These are phyloP conservation scores for Acanthoscelides obtectus DNA, from an alignment of 2,888 invertebrate species.

Conservation along the genomic window DNA sequence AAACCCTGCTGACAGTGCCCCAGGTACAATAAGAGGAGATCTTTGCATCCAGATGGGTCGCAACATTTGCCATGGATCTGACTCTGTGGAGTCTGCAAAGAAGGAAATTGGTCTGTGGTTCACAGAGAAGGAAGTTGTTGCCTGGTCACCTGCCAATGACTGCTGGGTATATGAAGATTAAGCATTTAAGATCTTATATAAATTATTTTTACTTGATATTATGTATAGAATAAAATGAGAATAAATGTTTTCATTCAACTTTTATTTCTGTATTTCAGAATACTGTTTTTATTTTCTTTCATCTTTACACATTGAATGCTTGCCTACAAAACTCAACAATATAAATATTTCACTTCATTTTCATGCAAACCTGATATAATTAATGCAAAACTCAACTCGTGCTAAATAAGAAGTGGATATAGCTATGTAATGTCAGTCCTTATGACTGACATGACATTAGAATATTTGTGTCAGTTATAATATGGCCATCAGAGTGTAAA, in stretches of 20 bases:
- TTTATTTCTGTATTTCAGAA: background rate
- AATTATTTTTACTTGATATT: background rate
- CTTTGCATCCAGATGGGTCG: conserved; percentile 93
- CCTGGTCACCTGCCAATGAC: conserved; percentile 77
- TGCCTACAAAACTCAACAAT: too few species aligned
- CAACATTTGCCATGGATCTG: conserved; percentile 97
- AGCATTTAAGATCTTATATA: background rate
- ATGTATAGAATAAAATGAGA: background rate
- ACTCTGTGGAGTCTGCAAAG: conserved; percentile 91
- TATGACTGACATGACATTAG: too few species aligned
- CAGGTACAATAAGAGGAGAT: conserved; percentile 98
- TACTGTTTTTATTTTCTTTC: too few species aligned
- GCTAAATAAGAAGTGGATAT: too few species aligned
- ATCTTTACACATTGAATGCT: too few species aligned
- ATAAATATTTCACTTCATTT: too few species aligned
- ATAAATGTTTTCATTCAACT: background rate
- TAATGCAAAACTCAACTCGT: too few species aligned
- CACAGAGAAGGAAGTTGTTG: conserved; percentile 73
- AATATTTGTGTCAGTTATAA: too few species aligned
- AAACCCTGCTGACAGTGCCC: conserved; percentile 90
- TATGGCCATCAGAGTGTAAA: too few species aligned
- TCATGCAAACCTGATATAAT: too few species aligned
- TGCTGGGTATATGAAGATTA: conserved; percentile 86
- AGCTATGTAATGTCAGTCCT: too few species aligned
- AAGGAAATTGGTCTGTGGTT: conserved; percentile 98